Conservation (phyloP, 2,888 invertebrate genomes). For the Anarsia innoxiella region DNA sequence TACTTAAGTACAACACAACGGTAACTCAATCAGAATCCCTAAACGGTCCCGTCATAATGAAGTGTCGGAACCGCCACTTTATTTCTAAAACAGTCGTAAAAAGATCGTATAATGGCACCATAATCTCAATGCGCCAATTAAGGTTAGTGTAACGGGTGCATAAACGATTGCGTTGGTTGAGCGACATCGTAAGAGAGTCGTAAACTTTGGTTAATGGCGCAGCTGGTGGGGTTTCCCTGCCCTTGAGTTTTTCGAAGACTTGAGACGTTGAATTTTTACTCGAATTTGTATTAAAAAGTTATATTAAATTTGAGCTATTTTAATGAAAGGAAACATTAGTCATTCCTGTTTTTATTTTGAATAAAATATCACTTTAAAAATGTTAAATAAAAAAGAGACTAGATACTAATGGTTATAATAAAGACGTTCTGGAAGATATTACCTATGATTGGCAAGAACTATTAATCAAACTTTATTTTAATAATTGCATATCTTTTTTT, state of each 20-base stretch:
- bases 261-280: constrained; percentile 4
- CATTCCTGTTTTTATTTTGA: too few relatives aligned
- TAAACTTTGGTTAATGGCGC: constrained; percentile 54
- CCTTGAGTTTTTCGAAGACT: constrained; percentile 12
- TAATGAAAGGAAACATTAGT: too few relatives aligned
- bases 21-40: too few relatives aligned
- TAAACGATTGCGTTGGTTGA: constrained; percentile 45
- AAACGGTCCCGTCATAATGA: too few relatives aligned
- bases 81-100: constrained; percentile 40
- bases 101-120: constrained; percentile 46
- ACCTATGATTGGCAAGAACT: too few relatives aligned
- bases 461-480: too few relatives aligned
- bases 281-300: not conserved
- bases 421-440: too few relatives aligned
- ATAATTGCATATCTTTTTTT: too few relatives aligned
- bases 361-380: too few relatives aligned
- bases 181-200: constrained; percentile 45
- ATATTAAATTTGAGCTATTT: not conserved
- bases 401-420: too few relatives aligned
- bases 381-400: too few relatives aligned
- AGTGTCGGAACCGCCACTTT: constrained; percentile 32
- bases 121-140: constrained; percentile 70
- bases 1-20: too few relatives aligned
- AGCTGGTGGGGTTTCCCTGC: constrained; percentile 49
- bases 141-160: constrained; percentile 57